These are phyloP conservation scores for Porites cylindrica DNA, from an alignment of 92 coral and sea anemone genomes.

Conservation along the genomic window DNA sequence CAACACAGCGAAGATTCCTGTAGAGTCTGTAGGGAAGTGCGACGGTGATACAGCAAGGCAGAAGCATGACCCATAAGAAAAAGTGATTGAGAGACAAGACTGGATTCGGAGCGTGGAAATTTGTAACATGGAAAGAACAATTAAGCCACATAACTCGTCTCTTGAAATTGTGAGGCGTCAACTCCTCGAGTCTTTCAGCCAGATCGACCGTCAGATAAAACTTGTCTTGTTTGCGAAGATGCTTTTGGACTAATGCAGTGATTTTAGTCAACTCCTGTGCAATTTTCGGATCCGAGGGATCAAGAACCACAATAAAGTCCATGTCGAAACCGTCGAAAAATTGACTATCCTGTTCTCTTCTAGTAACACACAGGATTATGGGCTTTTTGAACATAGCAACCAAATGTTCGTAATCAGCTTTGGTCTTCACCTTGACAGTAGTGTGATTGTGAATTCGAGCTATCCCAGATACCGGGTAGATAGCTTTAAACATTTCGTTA, in stretches of 20 bases:
- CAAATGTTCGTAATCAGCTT: slow-evolving; percentile 13
- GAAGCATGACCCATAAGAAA: slow-evolving; percentile 32
- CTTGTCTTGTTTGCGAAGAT: not conserved
- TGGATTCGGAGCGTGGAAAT: slow-evolving; percentile 41
- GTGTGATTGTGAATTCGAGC: slow-evolving; percentile 17
- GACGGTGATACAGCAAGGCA: slow-evolving; percentile 40
- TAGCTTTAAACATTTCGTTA: slow-evolving; percentile 48
- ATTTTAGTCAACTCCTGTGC: not conserved
- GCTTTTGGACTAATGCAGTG: not conserved
- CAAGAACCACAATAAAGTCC: not conserved
- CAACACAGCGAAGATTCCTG: not conserved
- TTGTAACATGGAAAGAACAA: slow-evolving; percentile 53
- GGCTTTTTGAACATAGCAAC: slow-evolving; percentile 30
- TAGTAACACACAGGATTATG: slow-evolving; percentile 42
- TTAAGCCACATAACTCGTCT: slow-evolving; percentile 44
- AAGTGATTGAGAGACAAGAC: slow-evolving; percentile 6
- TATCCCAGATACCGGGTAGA: slow-evolving; percentile 13
- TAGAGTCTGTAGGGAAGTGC: slow-evolving; percentile 31
- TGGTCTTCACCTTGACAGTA: slow-evolving; percentile 19
- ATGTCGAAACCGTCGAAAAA: slow-evolving; percentile 30
- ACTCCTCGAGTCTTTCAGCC: slow-evolving; percentile 26
- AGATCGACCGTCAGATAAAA: slow-evolving; percentile 27
- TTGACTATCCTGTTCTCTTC: slow-evolving; percentile 48
- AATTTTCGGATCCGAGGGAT: not conserved
- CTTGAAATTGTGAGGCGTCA: slow-evolving; percentile 44